phyloP scores from a whole-genome alignment of 2,113 vertebrate species.

The Dasyurus viverrinus region DNA sequence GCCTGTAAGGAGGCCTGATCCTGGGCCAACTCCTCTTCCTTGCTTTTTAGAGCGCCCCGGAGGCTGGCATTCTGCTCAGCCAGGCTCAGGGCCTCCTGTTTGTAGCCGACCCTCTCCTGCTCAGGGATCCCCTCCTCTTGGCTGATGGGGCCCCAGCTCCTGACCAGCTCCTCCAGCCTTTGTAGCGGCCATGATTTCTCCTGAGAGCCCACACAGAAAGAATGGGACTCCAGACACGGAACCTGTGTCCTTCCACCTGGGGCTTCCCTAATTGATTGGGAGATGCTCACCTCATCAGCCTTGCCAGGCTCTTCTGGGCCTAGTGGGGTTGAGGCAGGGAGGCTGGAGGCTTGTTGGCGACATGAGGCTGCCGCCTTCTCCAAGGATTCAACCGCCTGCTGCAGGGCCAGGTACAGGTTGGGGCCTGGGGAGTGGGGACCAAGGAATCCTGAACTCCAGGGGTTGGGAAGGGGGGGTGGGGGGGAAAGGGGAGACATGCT shows the following conservation, averaged over 20 bases:
- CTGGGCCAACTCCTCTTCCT: conserved; percentile 82
- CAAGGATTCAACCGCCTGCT: conserved; percentile 88
- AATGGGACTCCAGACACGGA: not conserved
- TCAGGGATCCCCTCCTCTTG: conserved; percentile 14
- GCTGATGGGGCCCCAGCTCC: not conserved
- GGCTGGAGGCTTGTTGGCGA: conserved; percentile 69
- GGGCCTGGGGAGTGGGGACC: not conserved
- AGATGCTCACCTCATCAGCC: conserved; percentile 78
- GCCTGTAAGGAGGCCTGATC: conserved; percentile 69
- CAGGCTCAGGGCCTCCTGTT: conserved; percentile 71
- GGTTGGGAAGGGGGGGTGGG: fast-evolving
- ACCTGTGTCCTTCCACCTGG: not conserved
- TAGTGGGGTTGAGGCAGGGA: not conserved
- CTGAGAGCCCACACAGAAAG: no score
- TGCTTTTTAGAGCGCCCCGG: conserved; percentile 70
- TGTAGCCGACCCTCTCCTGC: conserved; percentile 67
- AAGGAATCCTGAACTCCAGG: not conserved
- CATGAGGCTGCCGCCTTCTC: conserved; percentile 86
- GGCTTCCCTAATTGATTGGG: not conserved
- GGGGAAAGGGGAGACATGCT: not conserved
- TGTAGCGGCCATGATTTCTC: conserved; percentile 59
- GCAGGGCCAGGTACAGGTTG: conserved; percentile 85
- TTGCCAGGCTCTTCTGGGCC: not conserved
- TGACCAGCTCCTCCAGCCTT: conserved; percentile 88
- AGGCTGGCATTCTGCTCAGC: conserved; percentile 81